Percentiles rank a stretch among this genome's conserved stretches.
These are phyloP conservation scores for Tragelaphus imberbis DNA, from an alignment of 2,113 vertebrate species.

Conservation along the genomic window DNA sequence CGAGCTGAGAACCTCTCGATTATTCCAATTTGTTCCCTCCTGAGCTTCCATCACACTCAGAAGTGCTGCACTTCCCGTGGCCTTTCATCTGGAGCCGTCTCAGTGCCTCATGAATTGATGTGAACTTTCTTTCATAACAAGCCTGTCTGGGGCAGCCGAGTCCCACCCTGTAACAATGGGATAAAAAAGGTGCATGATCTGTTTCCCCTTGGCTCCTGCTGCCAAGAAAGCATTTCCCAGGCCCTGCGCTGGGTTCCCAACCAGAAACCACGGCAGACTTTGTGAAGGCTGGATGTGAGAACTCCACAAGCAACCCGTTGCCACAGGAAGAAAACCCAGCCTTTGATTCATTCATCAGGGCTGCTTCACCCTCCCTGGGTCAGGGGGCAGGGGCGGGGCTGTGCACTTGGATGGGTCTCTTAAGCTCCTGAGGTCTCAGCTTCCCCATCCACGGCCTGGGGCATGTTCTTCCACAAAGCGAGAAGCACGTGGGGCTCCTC, in stretches of 20 bases:
- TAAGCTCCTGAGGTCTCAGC: background rate
- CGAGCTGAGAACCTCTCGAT: background rate
- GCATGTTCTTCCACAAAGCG: background rate
- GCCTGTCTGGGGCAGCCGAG: fast-evolving
- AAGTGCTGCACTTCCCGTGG: fast-evolving
- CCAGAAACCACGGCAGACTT: background rate
- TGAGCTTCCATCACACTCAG: no score
- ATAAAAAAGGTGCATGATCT: background rate
- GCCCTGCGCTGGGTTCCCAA: fast-evolving
- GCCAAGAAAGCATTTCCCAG: background rate
- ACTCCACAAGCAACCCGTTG: background rate
- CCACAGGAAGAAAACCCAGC: background rate
- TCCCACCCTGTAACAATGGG: background rate
- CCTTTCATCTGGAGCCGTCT: background rate
- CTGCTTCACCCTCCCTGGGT: background rate
- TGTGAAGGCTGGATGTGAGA: background rate
- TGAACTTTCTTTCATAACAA: background rate
- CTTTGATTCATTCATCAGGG: no score
- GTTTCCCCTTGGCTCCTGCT: background rate
- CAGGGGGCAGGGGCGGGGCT: fast-evolving
- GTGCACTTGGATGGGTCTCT: no score
- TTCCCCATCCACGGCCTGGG: background rate
- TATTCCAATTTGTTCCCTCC: background rate
- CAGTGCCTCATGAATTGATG: no score
- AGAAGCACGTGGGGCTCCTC: fast-evolving